Evolutionary conservation across 2,888 invertebrate genomes (phyloP), one percentile per base, ranked within the genome.

Genomic region (Bellardia bayeri): DNA sequence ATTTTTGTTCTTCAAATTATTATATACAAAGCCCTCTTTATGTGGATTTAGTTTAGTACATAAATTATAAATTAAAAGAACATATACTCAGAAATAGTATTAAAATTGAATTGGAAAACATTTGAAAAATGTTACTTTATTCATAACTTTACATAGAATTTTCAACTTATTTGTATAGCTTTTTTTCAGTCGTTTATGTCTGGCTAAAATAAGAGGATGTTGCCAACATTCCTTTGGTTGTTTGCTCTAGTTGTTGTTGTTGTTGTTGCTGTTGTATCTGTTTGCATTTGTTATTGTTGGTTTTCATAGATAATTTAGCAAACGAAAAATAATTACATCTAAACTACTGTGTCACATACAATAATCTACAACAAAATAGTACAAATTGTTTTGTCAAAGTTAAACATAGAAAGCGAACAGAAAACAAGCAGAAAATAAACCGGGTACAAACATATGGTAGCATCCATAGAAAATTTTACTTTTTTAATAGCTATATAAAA

Each of bases 311-410:
- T 85, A 85, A 85, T 85, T 85, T 85, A 85, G 74, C 74, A 85
- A 85, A 85, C 85, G 75, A 85, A 85, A 85, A 85, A 80, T 85
- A 85, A 85, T 85, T 85, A 85, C 79, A 85, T 75, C 69, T 80
- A 85, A 85, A 85, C 80, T 85, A 85, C 68, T 75, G 85, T 85
- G 85, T 85, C 80, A 80, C 69, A 85, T 69, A 80, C 68, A 85
- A 85, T 80, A 85, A 85, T 75, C 68, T 80, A 45, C 79, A 80
- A 80, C 75, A 75, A 63, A 85, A 85, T 85, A 68, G 74, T 85
- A 85, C 85, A 85, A 85, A 85, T 85, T 85, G 85, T 85, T 85
- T 85, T 85, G 85, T 85, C 85, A 80, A 80, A 80, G 74, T 80
- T 69, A 63, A 80, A 63, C 54, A 75, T 54, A 61, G 49, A 9